Evolutionary conservation across 2,888 invertebrate species (phyloP), one percentile per base, ranked within the genome.

Genomic region (Drosophila paranaensis): DNA sequence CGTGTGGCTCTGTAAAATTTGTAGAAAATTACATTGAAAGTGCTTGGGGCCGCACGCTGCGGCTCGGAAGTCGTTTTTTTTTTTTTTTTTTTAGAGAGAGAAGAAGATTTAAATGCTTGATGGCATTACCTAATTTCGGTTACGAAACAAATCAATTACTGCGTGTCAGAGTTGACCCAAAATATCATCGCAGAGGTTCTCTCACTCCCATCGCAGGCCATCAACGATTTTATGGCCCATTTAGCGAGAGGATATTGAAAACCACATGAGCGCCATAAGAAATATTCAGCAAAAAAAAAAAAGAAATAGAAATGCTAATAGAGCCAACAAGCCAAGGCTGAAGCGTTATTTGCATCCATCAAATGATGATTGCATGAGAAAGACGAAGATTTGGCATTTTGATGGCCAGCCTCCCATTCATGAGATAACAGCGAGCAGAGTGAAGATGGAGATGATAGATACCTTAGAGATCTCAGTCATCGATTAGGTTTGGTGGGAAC

Each of bases 71-170:
- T 66, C 46, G 54, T 66, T 40, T 46, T 50, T 33, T 33, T 33
- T 33, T 33, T 33, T 8, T 30, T 8, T 33, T 8, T 37, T 20
- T 14, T 10, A 25, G 67, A 72, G 74, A 86, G 74, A 86, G 54
- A 54, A 54, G 54, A 39, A 85, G 87, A 83, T 81, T 87, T 87
- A 89, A 87, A 87, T 65, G 89, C 71, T 83, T 77, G 65, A 86
- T 42, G 69, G 75, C 78, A 87, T 87, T 87, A 87, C 79, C 88
- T 87, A 87, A 87, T 88, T 86, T 88, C 61, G 81, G 90, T 87
- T 87, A 87, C 90, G 90, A 87, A 87, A 87, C 88, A 87, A 87
- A 87, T 87, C 90, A 87, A 87, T 87, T 87, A 86, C 81, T 73
- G 88, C 77, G 81, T 77, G 67, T 76, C 71, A 57, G 39, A 60